phyloP scores from a whole-genome alignment of 2,797 vertebrate species.

The Podargus strigoides region DNA sequence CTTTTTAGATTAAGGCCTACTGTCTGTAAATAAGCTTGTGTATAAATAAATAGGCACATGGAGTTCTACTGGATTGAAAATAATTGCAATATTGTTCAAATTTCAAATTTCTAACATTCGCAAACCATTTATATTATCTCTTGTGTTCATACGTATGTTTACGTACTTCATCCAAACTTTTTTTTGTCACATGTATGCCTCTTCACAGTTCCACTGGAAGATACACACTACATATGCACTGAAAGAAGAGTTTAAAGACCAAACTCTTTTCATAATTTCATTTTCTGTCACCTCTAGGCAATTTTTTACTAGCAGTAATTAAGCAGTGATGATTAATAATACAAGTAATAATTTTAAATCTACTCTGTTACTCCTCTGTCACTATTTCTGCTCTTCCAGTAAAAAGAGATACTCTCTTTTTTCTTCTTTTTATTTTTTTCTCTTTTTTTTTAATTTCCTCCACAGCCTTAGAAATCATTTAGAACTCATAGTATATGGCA shows the following conservation, averaged over 20 bases:
- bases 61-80: neutral
- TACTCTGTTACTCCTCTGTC: neutral
- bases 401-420: fast-evolving
- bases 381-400: neutral
- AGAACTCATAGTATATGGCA: neutral
- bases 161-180: neutral
- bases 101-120: neutral
- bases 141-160: neutral
- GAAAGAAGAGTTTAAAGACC: neutral
- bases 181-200: neutral
- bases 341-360: neutral
- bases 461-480: neutral
- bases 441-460: neutral
- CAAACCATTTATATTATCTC: neutral
- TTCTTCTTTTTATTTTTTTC: too few species aligned
- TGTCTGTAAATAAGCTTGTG: neutral
- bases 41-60: neutral
- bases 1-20: neutral
- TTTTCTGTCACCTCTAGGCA: neutral
- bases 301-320: neutral
- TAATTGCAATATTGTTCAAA: neutral
- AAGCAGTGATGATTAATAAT: neutral
- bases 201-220: neutral
- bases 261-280: neutral
- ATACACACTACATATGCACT: neutral